Percentiles rank a stretch among this genome's conserved stretches.
These are phyloP conservation scores for Megalonaias nervosa DNA, from an alignment of 1,140 invertebrate genomes.

Conservation along the genomic window DNA sequence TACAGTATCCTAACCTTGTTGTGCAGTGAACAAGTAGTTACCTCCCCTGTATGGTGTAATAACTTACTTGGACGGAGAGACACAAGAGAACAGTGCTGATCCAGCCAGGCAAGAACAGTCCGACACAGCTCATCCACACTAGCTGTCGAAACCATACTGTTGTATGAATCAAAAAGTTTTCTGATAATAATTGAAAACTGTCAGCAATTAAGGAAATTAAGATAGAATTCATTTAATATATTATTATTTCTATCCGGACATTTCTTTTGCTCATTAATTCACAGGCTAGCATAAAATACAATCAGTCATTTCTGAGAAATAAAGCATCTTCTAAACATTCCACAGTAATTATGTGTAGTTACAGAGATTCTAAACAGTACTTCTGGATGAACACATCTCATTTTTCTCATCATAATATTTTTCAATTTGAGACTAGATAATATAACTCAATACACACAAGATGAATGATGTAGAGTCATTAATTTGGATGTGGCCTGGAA, in stretches of 20 bases:
- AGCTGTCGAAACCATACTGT: conserved; percentile 90
- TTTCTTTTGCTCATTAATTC: no score
- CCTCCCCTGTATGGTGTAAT: neutral
- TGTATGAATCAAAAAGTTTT: conserved; percentile 90
- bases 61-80: conserved; percentile 90
- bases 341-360: no score
- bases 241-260: neutral
- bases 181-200: conserved; percentile 94
- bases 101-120: conserved; percentile 93
- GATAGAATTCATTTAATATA: neutral
- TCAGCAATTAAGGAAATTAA: conserved; percentile 44
- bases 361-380: no score
- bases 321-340: neutral
- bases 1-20: no score
- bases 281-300: no score
- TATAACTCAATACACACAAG: no score
- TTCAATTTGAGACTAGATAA: no score
- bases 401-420: no score
- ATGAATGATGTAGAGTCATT: no score
- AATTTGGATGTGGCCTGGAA: no score
- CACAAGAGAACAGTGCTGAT: conserved; percentile 95
- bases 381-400: no score
- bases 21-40: neutral
- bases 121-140: conserved; percentile 93
- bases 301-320: neutral